These are phyloP conservation scores for Pherbina coryleti DNA, from an alignment of 2,888 invertebrate species.

Conservation along the genomic window DNA sequence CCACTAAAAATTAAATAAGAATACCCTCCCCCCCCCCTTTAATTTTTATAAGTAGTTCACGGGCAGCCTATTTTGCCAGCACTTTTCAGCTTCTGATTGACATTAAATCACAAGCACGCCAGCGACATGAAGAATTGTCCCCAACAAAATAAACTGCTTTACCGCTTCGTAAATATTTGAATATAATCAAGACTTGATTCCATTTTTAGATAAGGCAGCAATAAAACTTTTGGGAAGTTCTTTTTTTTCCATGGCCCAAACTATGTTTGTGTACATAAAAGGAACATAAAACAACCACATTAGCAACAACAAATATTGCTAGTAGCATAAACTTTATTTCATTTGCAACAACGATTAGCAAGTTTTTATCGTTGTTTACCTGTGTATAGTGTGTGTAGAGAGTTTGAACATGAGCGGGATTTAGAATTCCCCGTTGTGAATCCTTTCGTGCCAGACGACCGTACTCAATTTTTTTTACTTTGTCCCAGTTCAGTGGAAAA, in stretches of 20 bases:
- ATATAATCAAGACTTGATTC: constrained; percentile 3
- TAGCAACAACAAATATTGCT: background rate
- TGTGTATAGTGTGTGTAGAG: background rate
- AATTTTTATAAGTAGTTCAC: too few relatives aligned
- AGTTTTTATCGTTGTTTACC: background rate
- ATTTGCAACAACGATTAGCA: constrained; percentile 15
- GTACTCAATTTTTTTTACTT: constrained; percentile 61
- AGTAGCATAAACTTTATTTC: constrained; percentile 6
- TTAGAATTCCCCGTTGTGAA: constrained; percentile 41
- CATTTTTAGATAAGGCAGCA: constrained; percentile 23
- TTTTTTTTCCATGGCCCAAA: background rate
- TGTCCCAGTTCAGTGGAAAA: constrained; percentile 49
- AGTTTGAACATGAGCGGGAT: constrained; percentile 2
- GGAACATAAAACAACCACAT: background rate
- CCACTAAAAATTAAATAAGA: too few relatives aligned
- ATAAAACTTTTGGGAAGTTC: background rate
- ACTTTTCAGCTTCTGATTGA: too few relatives aligned
- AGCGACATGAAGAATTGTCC: background rate
- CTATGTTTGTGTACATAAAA: background rate
- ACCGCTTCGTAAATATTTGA: background rate
- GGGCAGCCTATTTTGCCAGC: too few relatives aligned
- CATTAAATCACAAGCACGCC: background rate
- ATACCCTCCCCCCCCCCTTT: too few relatives aligned
- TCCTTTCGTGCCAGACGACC: constrained; percentile 55
- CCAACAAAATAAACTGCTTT: background rate